phyloP scores from a whole-genome alignment of 1,140 invertebrate species.

The Heliconius himera region DNA sequence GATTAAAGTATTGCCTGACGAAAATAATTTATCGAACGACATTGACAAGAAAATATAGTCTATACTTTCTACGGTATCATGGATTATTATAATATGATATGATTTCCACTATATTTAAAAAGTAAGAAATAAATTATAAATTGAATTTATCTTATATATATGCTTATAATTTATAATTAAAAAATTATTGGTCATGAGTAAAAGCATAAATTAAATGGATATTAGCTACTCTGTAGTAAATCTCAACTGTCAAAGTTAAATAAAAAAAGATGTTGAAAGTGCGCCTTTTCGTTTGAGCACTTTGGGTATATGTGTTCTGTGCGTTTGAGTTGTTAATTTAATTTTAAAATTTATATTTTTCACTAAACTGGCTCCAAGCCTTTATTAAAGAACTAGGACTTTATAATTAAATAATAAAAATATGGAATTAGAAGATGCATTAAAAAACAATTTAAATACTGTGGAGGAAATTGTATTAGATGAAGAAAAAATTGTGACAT shows the following conservation, averaged over 20 bases:
- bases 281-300: too few relatives aligned
- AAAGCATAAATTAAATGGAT: too few relatives aligned
- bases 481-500: slow-evolving; percentile 68
- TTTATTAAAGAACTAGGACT: background rate
- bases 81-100: too few relatives aligned
- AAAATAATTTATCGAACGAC: background rate
- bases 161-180: too few relatives aligned
- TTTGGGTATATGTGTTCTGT: too few relatives aligned
- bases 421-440: slow-evolving; percentile 31
- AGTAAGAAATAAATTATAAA: too few relatives aligned
- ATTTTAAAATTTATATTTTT: background rate
- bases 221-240: too few relatives aligned
- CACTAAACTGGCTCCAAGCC: background rate
- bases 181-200: too few relatives aligned
- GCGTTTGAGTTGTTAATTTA: background rate
- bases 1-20: slow-evolving; percentile 63
- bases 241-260: background rate
- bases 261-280: background rate
- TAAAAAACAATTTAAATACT: slow-evolving; percentile 38
- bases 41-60: background rate
- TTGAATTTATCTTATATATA: too few relatives aligned
- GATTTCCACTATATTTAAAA: too few relatives aligned
- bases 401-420: background rate
- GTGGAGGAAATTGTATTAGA: slow-evolving; percentile 70
- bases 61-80: background rate